phyloP scores from a whole-genome alignment of 2,888 invertebrate species.

The Odontomyia ornata region DNA sequence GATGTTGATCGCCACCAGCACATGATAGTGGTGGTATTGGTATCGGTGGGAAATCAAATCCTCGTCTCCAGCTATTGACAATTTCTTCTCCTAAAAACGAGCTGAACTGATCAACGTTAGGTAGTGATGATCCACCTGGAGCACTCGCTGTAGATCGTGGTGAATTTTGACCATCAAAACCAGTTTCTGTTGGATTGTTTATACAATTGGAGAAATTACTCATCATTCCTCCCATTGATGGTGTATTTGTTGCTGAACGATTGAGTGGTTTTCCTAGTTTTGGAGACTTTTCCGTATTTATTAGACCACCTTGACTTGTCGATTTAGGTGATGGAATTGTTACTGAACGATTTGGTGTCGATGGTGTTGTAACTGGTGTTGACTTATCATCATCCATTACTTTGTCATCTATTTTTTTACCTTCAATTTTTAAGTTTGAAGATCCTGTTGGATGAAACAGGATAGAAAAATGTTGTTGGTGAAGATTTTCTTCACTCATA shows the following conservation, averaged over 20 bases:
- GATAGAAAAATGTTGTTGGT: constrained; percentile 38
- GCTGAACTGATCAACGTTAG: constrained; percentile 77
- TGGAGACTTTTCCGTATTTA: constrained; percentile 13
- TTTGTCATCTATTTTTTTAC: constrained; percentile 60
- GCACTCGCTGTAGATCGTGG: constrained; percentile 57
- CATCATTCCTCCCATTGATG: constrained; percentile 12
- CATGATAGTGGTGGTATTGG: constrained; percentile 58
- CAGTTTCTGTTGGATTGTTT: neutral
- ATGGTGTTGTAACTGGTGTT: constrained; percentile 53
- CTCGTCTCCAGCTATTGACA: constrained; percentile 80
- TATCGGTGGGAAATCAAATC: constrained; percentile 68
- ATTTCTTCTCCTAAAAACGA: constrained; percentile 83
- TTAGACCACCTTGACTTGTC: constrained; percentile 17
- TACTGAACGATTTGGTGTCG: constrained; percentile 57
- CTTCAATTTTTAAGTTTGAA: constrained; percentile 60
- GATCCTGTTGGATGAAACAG: constrained; percentile 59
- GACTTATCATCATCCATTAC: constrained; percentile 65
- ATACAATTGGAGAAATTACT: neutral
- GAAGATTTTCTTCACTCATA: constrained; percentile 46
- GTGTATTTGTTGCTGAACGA: constrained; percentile 45
- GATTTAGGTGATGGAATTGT: constrained; percentile 45
- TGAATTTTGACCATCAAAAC: constrained; percentile 38
- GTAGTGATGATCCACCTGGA: constrained; percentile 64
- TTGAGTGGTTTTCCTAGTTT: neutral
- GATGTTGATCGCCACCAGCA: constrained; percentile 53